Percentiles rank a stretch among this genome's conserved stretches.
phyloP scores from a whole-genome alignment of 2,113 vertebrate species.

The Mirounga angustirostris region DNA sequence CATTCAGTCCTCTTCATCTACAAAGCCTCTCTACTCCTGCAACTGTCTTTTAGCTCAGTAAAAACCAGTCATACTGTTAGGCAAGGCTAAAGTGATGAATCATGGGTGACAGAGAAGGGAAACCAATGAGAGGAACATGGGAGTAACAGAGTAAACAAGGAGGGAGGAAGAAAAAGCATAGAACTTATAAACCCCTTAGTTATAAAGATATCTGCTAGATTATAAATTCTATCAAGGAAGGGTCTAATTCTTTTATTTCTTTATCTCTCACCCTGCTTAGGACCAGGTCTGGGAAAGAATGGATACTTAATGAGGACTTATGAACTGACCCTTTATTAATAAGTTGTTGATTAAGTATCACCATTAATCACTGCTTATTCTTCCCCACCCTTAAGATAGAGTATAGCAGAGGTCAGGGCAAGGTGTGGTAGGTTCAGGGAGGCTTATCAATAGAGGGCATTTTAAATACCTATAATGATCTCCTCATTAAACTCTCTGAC shows the following conservation, averaged over 20 bases:
- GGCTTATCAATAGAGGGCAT: slow-evolving; percentile 45
- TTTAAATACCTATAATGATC: slow-evolving; percentile 52
- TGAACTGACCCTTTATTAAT: background rate
- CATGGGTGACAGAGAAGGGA: background rate
- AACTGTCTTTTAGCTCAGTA: background rate
- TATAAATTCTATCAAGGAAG: slow-evolving; percentile 11
- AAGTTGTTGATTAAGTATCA: slow-evolving; percentile 31
- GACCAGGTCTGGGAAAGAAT: background rate
- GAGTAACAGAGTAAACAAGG: background rate
- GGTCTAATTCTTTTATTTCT: background rate
- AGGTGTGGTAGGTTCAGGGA: background rate
- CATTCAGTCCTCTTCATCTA: background rate
- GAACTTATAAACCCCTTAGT: background rate
- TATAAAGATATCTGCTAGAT: slow-evolving; percentile 7
- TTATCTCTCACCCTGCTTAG: background rate
- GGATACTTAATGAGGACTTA: background rate
- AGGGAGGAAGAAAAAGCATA: background rate
- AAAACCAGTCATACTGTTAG: background rate
- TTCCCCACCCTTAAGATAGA: slow-evolving; percentile 37
- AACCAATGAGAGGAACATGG: background rate
- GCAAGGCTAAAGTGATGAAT: background rate
- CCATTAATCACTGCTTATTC: slow-evolving; percentile 35
- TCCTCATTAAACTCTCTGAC: slow-evolving; percentile 67
- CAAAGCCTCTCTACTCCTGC: background rate
- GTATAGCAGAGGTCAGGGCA: background rate